These are phyloP conservation scores for Siniperca knerii DNA, from an alignment of 2,113 vertebrate species.

Conservation along the genomic window DNA sequence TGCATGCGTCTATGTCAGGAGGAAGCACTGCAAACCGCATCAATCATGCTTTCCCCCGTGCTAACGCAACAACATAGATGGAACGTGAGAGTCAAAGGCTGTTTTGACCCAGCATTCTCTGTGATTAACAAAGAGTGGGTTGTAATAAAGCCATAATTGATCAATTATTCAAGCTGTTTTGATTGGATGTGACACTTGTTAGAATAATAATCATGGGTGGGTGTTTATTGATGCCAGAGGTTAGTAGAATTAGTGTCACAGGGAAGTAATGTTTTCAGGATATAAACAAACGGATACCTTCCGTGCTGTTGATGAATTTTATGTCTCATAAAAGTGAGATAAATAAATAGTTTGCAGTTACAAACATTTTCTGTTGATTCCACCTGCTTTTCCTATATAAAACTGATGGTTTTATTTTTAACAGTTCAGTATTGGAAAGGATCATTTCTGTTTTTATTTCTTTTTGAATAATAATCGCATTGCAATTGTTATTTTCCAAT, in stretches of 20 bases:
- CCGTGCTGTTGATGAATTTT: not conserved
- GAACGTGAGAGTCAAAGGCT: slow-evolving; percentile 22
- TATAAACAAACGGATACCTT: not conserved
- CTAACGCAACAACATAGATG: slow-evolving; percentile 23
- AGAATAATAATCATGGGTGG: slow-evolving; percentile 1
- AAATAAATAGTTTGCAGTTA: not conserved
- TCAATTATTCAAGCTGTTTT: slow-evolving; percentile 50
- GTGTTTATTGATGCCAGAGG: slow-evolving; percentile 8
- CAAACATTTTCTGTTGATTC: not conserved
- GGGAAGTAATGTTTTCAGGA: not conserved
- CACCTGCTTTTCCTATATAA: not conserved
- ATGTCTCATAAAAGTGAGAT: not conserved
- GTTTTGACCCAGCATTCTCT: slow-evolving; percentile 23
- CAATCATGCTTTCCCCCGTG: slow-evolving; percentile 7
- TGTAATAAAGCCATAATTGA: slow-evolving; percentile 50
- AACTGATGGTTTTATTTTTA: not conserved
- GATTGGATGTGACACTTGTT: slow-evolving; percentile 36
- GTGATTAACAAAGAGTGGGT: slow-evolving; percentile 27
- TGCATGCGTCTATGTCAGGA: not conserved
- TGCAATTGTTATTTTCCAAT: slow-evolving; percentile 30
- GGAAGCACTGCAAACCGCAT: not conserved
- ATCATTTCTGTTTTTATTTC: slow-evolving; percentile 6
- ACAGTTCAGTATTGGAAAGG: not conserved
- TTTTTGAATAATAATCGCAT: slow-evolving; percentile 22
- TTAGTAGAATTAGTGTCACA: slow-evolving; percentile 37